Conservation (phyloP, 2,888 invertebrate species). For the Heliconius cydno region DNA sequence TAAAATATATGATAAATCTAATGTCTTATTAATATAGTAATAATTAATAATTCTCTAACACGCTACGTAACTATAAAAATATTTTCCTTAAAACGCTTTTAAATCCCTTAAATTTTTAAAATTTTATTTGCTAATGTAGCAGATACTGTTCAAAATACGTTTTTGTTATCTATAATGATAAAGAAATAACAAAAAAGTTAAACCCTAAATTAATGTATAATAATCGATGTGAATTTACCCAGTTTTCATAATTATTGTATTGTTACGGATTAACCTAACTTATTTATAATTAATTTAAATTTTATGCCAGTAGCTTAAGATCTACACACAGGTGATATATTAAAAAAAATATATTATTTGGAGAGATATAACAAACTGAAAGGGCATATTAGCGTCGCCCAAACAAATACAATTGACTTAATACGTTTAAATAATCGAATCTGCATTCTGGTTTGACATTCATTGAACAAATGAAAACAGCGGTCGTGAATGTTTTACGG, state of each 20-base stretch:
- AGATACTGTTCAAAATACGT: background rate
- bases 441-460: slow-evolving; percentile 14
- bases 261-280: slow-evolving; percentile 6
- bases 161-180: slow-evolving; percentile 9
- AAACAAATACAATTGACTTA: slow-evolving; percentile 24
- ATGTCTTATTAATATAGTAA: slow-evolving; percentile 13
- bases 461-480: slow-evolving; percentile 22
- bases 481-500: slow-evolving; percentile 16
- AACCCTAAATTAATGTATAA: background rate
- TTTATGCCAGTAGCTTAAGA: background rate
- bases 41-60: slow-evolving; percentile 10
- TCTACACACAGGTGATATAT: background rate
- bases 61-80: slow-evolving; percentile 33
- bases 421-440: slow-evolving; percentile 18
- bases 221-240: slow-evolving; percentile 7
- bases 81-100: slow-evolving; percentile 27
- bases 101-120: background rate
- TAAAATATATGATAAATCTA: slow-evolving; percentile 16
- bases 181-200: background rate
- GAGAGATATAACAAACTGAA: background rate
- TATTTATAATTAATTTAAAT: background rate
- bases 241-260: slow-evolving; percentile 9
- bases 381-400: slow-evolving; percentile 3
- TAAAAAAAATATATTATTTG: background rate
- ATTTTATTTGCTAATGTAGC: background rate